These are phyloP conservation scores for Megalops atlanticus DNA, from an alignment of 2,113 vertebrate genomes.

Conservation along the genomic window DNA sequence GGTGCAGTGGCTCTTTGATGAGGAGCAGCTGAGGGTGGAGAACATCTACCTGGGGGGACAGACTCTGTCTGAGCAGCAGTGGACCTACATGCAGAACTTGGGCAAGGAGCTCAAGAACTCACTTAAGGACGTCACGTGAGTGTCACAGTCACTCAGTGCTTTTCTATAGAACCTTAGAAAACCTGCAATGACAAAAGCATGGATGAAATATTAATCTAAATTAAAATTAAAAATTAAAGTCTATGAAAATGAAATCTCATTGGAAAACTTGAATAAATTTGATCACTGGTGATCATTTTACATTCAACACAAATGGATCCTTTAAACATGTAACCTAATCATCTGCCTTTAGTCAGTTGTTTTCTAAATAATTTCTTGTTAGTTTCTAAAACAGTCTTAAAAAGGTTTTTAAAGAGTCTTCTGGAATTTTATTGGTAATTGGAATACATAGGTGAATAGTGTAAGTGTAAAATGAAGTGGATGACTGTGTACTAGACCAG, in stretches of 20 bases:
- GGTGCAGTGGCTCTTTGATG: constrained; percentile 82
- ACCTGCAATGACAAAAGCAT: not conserved
- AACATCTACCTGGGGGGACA: constrained; percentile 77
- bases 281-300: not conserved
- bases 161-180: not conserved
- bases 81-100: constrained; percentile 79
- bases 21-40: constrained; percentile 78
- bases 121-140: constrained; percentile 75
- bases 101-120: constrained; percentile 77
- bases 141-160: not conserved
- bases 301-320: not conserved
- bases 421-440: not conserved
- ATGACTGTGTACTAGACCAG: not conserved
- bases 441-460: not conserved
- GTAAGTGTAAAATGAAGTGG: not conserved
- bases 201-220: not conserved
- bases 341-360: not conserved
- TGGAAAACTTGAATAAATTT: not conserved
- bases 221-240: not conserved
- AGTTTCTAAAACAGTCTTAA: not conserved
- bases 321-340: not conserved
- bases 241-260: not conserved
- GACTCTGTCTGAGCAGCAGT: constrained; percentile 72
- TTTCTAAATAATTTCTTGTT: not conserved
- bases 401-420: not conserved